phyloP scores from a whole-genome alignment of 1,140 invertebrate species.

The Drosophila baimaii region DNA sequence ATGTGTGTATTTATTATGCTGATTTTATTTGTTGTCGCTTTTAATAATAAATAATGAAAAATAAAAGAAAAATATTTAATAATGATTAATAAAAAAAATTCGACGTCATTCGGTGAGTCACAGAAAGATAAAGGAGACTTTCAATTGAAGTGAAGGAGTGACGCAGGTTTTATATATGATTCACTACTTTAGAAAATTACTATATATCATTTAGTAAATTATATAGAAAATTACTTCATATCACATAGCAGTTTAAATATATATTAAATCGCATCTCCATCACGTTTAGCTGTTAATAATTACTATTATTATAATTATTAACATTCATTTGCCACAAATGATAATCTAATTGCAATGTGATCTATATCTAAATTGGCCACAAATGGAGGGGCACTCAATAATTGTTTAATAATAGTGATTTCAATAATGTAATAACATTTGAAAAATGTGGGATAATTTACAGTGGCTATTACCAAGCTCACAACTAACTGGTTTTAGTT shows the following conservation, averaged over 20 bases:
- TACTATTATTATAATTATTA: not conserved
- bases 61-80: conserved; percentile 41
- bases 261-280: not conserved
- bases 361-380: not conserved
- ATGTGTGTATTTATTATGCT: conserved; percentile 73
- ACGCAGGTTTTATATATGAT: not conserved
- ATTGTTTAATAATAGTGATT: conserved; percentile 3
- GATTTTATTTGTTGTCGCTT: conserved; percentile 72
- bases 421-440: not conserved
- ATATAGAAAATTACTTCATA: too few species aligned
- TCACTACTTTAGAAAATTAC: not conserved
- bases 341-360: conserved; percentile 9
- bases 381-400: too few species aligned
- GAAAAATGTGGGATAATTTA: not conserved
- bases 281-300: conserved; percentile 4
- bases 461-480: not conserved
- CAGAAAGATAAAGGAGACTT: conserved; percentile 2
- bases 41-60: conserved; percentile 65
- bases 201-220: not conserved
- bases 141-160: not conserved
- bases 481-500: not conserved
- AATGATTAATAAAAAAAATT: conserved; percentile 64
- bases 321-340: conserved; percentile 5
- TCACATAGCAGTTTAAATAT: not conserved
- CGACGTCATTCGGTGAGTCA: conserved; percentile 36